A percentile compares a stretch with the other conserved stretches of the same genome.
Conservation (phyloP, 2,113 vertebrate genomes). For the Hepsetus odoe region DNA sequence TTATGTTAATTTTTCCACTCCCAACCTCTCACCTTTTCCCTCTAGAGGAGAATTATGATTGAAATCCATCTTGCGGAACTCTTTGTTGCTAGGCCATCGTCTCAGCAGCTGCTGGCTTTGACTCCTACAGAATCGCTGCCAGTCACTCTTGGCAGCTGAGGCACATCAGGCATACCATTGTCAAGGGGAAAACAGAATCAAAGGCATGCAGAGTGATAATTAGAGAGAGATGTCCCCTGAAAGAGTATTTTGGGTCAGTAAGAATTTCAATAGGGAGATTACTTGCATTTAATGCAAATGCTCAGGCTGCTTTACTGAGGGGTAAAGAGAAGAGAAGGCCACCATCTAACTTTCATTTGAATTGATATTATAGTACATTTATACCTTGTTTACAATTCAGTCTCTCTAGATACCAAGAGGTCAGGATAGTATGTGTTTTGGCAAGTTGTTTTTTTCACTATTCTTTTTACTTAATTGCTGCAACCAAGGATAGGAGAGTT, state of each 20-base stretch:
- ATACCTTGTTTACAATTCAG: not conserved
- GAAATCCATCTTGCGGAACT: constrained; percentile 68
- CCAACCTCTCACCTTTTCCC: constrained; percentile 42
- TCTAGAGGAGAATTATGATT: constrained; percentile 64
- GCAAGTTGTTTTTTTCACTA: not conserved
- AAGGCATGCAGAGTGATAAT: constrained; percentile 54
- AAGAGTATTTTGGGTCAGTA: constrained; percentile 36
- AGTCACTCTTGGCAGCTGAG: constrained; percentile 59
- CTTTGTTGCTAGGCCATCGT: constrained; percentile 54
- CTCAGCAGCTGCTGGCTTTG: constrained; percentile 68
- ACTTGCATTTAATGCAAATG: constrained; percentile 27
- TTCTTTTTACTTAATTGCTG: not conserved
- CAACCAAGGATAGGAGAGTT: not conserved
- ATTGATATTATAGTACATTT: not conserved
- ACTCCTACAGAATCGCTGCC: constrained; percentile 55
- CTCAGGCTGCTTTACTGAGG: constrained; percentile 16
- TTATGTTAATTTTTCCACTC: constrained; percentile 48
- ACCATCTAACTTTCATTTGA: not conserved
- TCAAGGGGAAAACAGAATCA: constrained; percentile 50
- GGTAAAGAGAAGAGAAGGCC: not conserved
- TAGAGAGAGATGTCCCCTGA: constrained; percentile 45
- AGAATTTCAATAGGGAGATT: constrained; percentile 32
- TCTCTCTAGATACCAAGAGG: not conserved
- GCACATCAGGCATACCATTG: constrained; percentile 53
- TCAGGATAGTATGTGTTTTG: not conserved